Conservation (phyloP, 2,113 vertebrate species). For the Mesitornis unicolor region DNA sequence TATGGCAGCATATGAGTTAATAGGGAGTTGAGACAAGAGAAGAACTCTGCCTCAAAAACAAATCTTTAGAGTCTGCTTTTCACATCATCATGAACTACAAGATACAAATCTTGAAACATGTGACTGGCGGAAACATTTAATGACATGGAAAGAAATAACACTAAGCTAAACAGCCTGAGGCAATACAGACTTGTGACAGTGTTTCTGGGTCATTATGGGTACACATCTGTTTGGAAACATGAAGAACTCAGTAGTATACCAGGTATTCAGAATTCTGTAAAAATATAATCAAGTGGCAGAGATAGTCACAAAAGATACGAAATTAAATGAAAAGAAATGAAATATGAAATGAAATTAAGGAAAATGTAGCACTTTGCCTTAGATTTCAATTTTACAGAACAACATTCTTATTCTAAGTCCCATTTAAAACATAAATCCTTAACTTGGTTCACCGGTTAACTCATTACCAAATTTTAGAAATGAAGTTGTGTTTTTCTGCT, state of each 20-base stretch:
- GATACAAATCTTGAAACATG: neutral
- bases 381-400: neutral
- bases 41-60: neutral
- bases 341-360: neutral
- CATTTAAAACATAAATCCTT: neutral
- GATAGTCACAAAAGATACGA: too few species aligned
- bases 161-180: neutral
- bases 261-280: neutral
- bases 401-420: neutral
- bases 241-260: neutral
- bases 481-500: neutral
- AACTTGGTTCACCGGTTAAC: neutral
- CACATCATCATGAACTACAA: neutral
- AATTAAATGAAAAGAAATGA: neutral
- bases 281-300: neutral
- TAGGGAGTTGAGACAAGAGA: neutral
- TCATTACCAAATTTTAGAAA: neutral
- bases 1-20: neutral
- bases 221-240: neutral
- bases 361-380: neutral
- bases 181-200: neutral
- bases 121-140: neutral
- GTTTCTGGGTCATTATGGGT: neutral
- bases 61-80: neutral
- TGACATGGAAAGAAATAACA: neutral